Percentiles rank a stretch among this genome's conserved stretches.
These are phyloP conservation scores for Lithosia quadra DNA, from an alignment of 2,888 invertebrate species.

Conservation along the genomic window DNA sequence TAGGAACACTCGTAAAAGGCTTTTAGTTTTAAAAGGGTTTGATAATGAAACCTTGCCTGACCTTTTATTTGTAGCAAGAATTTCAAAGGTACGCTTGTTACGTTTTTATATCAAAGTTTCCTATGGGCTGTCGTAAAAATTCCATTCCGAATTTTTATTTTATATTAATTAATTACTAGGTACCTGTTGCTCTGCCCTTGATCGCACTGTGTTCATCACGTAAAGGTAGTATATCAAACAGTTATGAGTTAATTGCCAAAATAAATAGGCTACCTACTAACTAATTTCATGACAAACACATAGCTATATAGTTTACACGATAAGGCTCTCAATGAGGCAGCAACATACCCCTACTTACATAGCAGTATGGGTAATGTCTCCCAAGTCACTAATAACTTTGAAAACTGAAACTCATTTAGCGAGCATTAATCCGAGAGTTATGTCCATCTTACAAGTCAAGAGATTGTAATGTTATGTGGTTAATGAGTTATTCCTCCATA, in stretches of 20 bases:
- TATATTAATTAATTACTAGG: too few species aligned
- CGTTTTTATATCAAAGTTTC: background rate
- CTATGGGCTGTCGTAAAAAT: too few species aligned
- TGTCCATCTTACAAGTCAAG: constrained; percentile 17
- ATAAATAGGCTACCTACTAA: too few species aligned
- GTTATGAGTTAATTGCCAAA: too few species aligned
- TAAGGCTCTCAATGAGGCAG: constrained; percentile 22
- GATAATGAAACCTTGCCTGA: constrained; percentile 32
- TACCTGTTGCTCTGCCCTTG: too few species aligned
- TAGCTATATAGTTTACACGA: constrained; percentile 16
- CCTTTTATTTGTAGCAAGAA: constrained; percentile 33
- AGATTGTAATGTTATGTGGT: background rate
- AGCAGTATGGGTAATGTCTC: constrained; percentile 25
- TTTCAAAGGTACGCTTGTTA: constrained; percentile 25
- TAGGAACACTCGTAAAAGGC: constrained; percentile 26
- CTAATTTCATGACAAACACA: constrained; percentile 6
- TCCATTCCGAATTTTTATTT: too few species aligned
- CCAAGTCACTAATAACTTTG: constrained; percentile 27
- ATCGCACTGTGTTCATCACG: too few species aligned
- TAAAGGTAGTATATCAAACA: too few species aligned
- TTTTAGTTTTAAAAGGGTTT: constrained; percentile 49
- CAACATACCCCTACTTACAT: constrained; percentile 22
- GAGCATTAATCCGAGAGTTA: constrained; percentile 43
- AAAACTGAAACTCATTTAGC: constrained; percentile 41
- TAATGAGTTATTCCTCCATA: background rate